Evolutionary conservation across 2,888 invertebrate genomes (phyloP).

Genomic region (Drosophila koepferae): DNA sequence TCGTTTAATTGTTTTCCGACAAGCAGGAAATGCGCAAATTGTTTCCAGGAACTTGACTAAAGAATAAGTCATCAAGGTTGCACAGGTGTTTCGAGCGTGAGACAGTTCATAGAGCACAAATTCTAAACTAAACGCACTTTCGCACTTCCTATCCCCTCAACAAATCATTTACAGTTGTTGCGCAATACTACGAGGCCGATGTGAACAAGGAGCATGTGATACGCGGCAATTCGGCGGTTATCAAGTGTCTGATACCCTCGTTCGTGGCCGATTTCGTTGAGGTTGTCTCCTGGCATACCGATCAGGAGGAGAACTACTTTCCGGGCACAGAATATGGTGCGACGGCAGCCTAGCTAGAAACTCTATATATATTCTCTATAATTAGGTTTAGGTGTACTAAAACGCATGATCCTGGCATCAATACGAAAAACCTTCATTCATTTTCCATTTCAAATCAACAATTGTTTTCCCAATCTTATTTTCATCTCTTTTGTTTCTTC

Average conservation of each 20-base stretch:
- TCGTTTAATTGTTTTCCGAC: conserved; percentile 61
- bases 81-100: conserved; percentile 54
- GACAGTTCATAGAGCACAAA: conserved; percentile 28
- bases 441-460: conserved; percentile 17
- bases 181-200: conserved; percentile 95
- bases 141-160: not conserved
- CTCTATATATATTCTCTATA: conserved; percentile 6
- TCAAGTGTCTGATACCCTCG: conserved; percentile 95
- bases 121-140: conserved; percentile 12
- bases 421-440: conserved; percentile 23
- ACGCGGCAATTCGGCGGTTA: conserved; percentile 93
- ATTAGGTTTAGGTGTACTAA: conserved; percentile 63
- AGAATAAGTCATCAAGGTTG: conserved; percentile 36
- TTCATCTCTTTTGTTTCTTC: conserved; percentile 37
- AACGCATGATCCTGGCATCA: conserved; percentile 67
- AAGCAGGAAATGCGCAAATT: conserved; percentile 44
- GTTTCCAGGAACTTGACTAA: conserved; percentile 57
- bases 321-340: conserved; percentile 85
- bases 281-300: conserved; percentile 94
- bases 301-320: conserved; percentile 86
- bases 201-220: conserved; percentile 97
- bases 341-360: conserved; percentile 33
- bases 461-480: conserved; percentile 33
- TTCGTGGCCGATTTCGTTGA: conserved; percentile 97
- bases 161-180: conserved; percentile 88